These are phyloP conservation scores for Chironomus striatipennis DNA, from an alignment of 1,140 invertebrate species.

Conservation along the genomic window DNA sequence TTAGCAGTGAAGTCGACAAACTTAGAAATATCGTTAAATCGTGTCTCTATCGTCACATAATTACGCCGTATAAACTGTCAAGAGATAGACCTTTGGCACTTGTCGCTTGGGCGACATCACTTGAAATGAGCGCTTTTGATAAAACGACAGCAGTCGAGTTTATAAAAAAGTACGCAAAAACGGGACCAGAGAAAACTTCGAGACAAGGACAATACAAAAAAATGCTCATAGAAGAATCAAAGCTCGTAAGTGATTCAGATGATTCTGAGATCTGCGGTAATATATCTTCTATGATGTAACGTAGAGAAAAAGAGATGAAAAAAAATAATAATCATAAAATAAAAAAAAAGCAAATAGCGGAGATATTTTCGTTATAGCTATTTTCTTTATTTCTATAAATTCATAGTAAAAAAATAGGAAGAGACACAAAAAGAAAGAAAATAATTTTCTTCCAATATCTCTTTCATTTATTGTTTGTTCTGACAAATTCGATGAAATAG, in stretches of 20 bases:
- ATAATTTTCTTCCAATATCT: no score
- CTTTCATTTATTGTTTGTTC: neutral
- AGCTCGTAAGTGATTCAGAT: slow-evolving; percentile 43
- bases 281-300: neutral
- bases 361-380: no score
- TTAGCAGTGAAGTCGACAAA: slow-evolving; percentile 52
- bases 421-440: no score
- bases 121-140: slow-evolving; percentile 64
- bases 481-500: slow-evolving; percentile 14
- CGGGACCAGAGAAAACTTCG: slow-evolving; percentile 53
- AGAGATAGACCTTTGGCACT: slow-evolving; percentile 61
- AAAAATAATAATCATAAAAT: neutral
- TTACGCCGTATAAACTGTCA: slow-evolving; percentile 61
- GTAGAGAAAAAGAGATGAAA: neutral
- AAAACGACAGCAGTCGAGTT: slow-evolving; percentile 48
- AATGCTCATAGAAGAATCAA: slow-evolving; percentile 45
- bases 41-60: slow-evolving; percentile 72
- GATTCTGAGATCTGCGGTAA: slow-evolving; percentile 47
- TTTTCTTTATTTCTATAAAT: no score
- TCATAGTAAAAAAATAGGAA: no score
- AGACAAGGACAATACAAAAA: slow-evolving; percentile 54
- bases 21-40: slow-evolving; percentile 54
- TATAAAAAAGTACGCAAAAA: slow-evolving; percentile 55
- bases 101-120: slow-evolving; percentile 63
- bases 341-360: no score